Base-by-base conservation (phyloP, 2,797 vertebrate species). In the Streptopelia turtur region DNA sequence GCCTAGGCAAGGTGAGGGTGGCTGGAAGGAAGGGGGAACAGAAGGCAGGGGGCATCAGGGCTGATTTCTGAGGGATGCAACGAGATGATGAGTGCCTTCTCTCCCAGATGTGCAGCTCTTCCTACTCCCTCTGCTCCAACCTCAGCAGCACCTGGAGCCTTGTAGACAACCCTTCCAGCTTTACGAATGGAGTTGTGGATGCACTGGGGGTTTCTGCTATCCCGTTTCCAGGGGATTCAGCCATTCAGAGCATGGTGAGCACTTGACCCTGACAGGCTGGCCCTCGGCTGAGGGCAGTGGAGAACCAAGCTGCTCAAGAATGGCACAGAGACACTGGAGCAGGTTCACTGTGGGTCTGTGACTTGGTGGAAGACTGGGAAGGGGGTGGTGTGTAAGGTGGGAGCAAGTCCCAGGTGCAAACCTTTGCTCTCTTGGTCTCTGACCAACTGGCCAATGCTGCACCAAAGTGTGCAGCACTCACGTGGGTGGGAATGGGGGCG, bases 131-230 rank as follows among this genome's bases (percentile, higher is more conserved):
- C 50, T 98, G 96, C 94, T 98, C 98, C 96, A 98, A 98, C 94
- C 95, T 98, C 80, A 98, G 98, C 95, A 98, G 98, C 83, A 97
- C 97, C 60, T 98, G 98, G 98, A 98, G 98, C 86, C 97, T 98
- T 30, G 53, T 96, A 30, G 98, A 98, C 69, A 96, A 97, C 33
- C 57, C 96, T 45, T 90, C 96, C 20, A 88, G 82, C 33, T 74
- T 93, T 37, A 95, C 89, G 0, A 92, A 76, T 45, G 93, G 94
- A 49, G 21, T 91, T n/a, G 41, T 31, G 25, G 95, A 95, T 56
- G 31, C 56, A 0, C 60, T 90, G 56, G 94, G 84, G 5, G 80
- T 17, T 68, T 88, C 95, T 16, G 68, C 78, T 24, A 60, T 89
- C 1, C 31, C 90, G 0, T 90, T 93, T 9, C 31, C 37, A 0